Conservation (phyloP, 2,797 vertebrate species). For the Pseudochromis fuscus region DNA sequence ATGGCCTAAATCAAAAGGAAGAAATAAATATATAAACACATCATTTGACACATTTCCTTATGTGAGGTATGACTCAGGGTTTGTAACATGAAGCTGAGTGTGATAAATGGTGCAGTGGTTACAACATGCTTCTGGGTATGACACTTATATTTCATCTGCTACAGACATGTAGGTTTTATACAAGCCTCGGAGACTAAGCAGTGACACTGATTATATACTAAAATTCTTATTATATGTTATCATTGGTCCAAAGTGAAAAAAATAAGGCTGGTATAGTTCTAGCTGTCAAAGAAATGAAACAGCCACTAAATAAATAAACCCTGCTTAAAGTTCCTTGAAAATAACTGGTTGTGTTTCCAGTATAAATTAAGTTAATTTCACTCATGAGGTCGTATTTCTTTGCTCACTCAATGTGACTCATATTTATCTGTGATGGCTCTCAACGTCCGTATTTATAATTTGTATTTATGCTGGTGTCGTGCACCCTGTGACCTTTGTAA, state of each 20-base stretch:
- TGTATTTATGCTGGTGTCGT: constrained; percentile 19
- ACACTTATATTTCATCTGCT: constrained; percentile 45
- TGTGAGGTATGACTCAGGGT: constrained; percentile 39
- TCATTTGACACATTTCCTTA: not conserved
- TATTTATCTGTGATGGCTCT: not conserved
- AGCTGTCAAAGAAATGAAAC: too few species aligned
- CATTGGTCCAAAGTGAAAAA: not conserved
- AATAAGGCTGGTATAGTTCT: not conserved
- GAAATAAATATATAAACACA: constrained; percentile 4
- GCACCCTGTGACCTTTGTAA: constrained; percentile 3
- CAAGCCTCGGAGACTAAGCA: not conserved
- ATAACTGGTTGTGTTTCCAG: not conserved
- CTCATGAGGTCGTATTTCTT: constrained; percentile 19
- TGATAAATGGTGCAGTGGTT: constrained; percentile 44
- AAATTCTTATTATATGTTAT: not conserved
- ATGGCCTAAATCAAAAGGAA: not conserved
- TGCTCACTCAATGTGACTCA: constrained; percentile 9
- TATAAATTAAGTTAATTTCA: not conserved
- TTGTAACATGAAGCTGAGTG: constrained; percentile 45
- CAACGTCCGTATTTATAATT: not conserved
- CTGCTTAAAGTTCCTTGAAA: not conserved
- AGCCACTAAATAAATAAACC: too few species aligned
- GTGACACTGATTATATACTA: not conserved
- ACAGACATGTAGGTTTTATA: constrained; percentile 17
- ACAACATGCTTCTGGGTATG: constrained; percentile 38